Evolutionary conservation across 2,113 vertebrate species (phyloP), one percentile per base, ranked within the genome.

Genomic region (Hiodon tergisus): DNA sequence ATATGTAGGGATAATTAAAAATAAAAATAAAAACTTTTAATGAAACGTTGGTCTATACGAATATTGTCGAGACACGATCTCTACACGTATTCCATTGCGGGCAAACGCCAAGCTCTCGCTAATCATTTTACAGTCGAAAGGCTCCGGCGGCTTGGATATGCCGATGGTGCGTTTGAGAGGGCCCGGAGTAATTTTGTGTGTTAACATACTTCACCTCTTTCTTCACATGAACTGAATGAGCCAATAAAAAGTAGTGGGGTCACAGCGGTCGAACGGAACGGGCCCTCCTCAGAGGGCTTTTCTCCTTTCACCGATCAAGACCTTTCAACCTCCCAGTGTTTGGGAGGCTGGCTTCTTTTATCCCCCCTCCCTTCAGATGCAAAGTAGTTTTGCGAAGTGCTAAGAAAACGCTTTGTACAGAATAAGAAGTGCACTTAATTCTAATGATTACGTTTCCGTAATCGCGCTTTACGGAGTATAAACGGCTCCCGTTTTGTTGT

Each of bases 161-260:
- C 31, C 31, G 31, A 1, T 31, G 31, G 31, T 48, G 7, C 52
- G 8, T 60, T 60, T 31, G 55, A 55, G 72, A 55, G 65, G 62
- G 55, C 47, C 17, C 31, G 47, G 53, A 61, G 6, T 67, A 65
- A 68, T 67, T 55, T 71, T 79, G 67, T 76, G 73, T 60, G 60
- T 76, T 81, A 75, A 76, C 76, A 76, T 75, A 63, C 73, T 78
- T 77, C 66, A 58, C 48, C 67, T 46, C 75, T 68, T 78, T 77
- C 71, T 69, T 58, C 72, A 74, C 57, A 13, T 79, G 68, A 75
- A 78, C 78, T 74, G 70, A 75, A 69, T 77, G 74, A 75, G 75
- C 51, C 47, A n/a, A 57, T 76, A 78, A 79, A 76, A 73, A 48
- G n/a, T 54, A 61, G 62, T 67, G 5, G 69, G 72, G 55, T 78